Conservation (phyloP, 2,113 vertebrate species). For the Mus spicilegus region DNA sequence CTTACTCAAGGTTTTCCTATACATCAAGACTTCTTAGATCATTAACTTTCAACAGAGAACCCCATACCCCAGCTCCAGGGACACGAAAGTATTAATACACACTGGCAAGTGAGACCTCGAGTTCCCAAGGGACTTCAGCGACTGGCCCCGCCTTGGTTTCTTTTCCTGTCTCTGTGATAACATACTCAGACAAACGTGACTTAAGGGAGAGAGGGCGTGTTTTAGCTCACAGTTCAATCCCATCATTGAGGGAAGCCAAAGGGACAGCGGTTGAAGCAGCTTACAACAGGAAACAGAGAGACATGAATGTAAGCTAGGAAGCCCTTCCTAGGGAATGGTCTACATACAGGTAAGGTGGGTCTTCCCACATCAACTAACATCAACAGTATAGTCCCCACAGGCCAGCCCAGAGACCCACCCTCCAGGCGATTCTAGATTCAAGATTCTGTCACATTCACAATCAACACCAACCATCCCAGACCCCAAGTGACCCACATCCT, state of each 20-base stretch:
- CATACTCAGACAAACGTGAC: not conserved
- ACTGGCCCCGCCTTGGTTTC: not conserved
- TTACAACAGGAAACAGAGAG: too few relatives aligned
- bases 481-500: not conserved
- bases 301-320: not conserved
- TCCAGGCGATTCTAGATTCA: not conserved
- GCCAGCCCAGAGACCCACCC: not conserved
- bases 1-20: slow-evolving; percentile 86
- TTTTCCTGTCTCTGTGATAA: not conserved
- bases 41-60: slow-evolving; percentile 86
- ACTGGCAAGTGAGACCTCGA: slow-evolving; percentile 43
- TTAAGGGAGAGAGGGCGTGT: not conserved
- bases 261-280: fast-evolving
- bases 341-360: not conserved
- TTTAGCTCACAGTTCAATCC: not conserved
- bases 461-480: not conserved
- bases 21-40: slow-evolving; percentile 83
- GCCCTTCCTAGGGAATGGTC: not conserved
- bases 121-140: not conserved
- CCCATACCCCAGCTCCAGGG: slow-evolving; percentile 73
- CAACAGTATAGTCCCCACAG: not conserved
- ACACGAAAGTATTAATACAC: slow-evolving; percentile 32
- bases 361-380: not conserved
- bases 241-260: not conserved
- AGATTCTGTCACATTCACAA: not conserved